Base-by-base conservation (phyloP, 2,888 invertebrate species). In the Myopa testacea region DNA sequence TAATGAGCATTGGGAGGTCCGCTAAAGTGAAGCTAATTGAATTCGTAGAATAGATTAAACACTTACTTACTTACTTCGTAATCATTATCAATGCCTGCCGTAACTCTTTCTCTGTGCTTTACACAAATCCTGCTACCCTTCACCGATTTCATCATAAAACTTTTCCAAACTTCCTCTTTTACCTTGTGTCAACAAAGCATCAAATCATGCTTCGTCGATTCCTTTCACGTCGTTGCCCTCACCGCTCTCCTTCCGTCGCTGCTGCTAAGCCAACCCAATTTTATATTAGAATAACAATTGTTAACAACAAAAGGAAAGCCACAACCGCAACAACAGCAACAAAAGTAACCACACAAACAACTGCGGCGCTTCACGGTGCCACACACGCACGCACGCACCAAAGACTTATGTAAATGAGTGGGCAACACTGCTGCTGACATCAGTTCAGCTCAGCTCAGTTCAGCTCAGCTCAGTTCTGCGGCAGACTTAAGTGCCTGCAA, bases 341-440 rank as follows among this genome's bases (percentile, higher is more conserved):
- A 34, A 50, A n/a, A 38, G 40, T n/a, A 34, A 63, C 8, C 40
- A 63, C 14, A 60, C 34, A 12, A 26, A 45, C 60, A 38, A 40
- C 38, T 7, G 0, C 72, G 38, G 14, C n/a, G 40, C 7, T 58
- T 37, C 52, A 10, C 65, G 7, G 65, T 37, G 34, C 38, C 38
- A 37, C 6, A 8, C 65, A 8, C 37, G 65, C 63, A 58, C 67
- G 19, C 26, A 19, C 75, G 50, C 58, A 67, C 83, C 80, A 63
- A 62, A 76, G 52, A 84, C 82, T 85, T 85, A 85, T 85, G 85
- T 83, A 85, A 85, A 85, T 85, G 84, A 84, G 83, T 82, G 82
- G 45, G 65, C 65, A 74, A 65, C 74, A 26, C 74, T 65, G 63
- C 34, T 4, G 26, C 34, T 8, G 16, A 63, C 19, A 63, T 5